Conservation (phyloP, 2,888 invertebrate genomes). For the Pristionchus japonicus region DNA sequence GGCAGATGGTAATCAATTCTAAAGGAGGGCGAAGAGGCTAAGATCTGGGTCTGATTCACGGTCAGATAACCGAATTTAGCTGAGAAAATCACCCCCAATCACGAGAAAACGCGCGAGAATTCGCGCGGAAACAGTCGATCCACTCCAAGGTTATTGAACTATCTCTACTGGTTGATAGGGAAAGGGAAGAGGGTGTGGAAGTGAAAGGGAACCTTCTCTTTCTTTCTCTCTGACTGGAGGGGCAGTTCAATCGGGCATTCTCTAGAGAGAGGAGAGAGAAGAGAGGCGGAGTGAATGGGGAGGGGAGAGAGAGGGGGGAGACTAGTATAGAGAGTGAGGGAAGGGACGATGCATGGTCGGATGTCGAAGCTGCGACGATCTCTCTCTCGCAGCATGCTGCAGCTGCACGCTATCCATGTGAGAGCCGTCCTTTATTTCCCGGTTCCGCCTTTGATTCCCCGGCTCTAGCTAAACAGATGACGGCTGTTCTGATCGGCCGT, state of each 20-base stretch:
- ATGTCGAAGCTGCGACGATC: constrained; percentile 44
- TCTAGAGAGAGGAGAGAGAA: neutral
- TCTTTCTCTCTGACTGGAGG: neutral
- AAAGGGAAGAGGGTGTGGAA: neutral
- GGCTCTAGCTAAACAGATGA: neutral
- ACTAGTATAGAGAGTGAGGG: constrained; percentile 30
- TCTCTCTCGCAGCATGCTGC: constrained; percentile 36
- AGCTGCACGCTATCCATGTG: constrained; percentile 46
- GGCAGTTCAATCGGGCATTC: constrained; percentile 38
- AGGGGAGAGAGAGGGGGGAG: constrained; percentile 1
- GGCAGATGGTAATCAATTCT: constrained; percentile 40
- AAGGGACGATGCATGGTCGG: constrained; percentile 39
- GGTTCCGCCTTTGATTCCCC: neutral
- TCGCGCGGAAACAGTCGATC: neutral
- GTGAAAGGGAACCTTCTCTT: constrained; percentile 16
- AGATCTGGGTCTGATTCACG: constrained; percentile 12
- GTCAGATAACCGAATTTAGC: neutral
- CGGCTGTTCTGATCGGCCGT: neutral
- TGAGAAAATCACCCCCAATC: neutral
- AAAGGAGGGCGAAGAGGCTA: neutral
- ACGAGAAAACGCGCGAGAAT: neutral
- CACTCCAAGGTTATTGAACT: constrained; percentile 20
- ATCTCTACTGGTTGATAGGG: neutral
- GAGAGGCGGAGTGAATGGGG: neutral
- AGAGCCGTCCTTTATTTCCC: neutral